Base-by-base conservation (phyloP, 2,888 invertebrate species). In the Caenorhabditis afra region DNA sequence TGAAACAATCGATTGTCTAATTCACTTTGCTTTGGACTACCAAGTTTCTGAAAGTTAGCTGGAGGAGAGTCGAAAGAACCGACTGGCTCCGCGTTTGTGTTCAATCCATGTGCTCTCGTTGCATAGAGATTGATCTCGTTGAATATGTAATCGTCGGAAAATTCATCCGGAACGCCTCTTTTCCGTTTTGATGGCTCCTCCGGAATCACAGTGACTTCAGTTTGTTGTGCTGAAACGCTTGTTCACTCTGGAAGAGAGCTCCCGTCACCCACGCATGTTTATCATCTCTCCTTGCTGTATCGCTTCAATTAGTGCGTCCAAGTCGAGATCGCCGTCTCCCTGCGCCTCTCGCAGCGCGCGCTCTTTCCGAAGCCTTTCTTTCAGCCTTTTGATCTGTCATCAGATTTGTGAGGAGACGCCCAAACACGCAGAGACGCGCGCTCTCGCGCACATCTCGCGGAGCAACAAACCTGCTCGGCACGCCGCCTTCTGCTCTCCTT, bases 291-390 rank as follows among this genome's bases (percentile, higher is more conserved):
- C 86, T 50, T 71, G 68, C 57, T 86, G 84, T 20, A 86, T 53
- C n/a, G 86, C 86, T 41, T 85, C 83, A 20, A 86, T 86, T 29
- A 86, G 68, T 11, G 82, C 83, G 35, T 85, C 83, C 39, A 86
- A 50, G 45, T 86, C 86, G 2, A 86, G 55, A 55, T 85, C 86
- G 14, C 85, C 85, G 41, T 85, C 82, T 5, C 79, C 80, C 52
- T 75, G 67, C n/a, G 77, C 52, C 29, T 84, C 83, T 11, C 86
- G 65, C 22, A 86, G 45, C 22, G 79, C 77, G 68, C 86, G 62
- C 61, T 86, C 86, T 41, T 81, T 80, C 20, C 80, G 76, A 47
- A 86, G 77, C 47, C 83, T 81, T 65, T 86, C 86, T 75, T 85
- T 85, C 53, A 86, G 68, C 18, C 86, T 80, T 80, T 86, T 86